A percentile compares a stretch with the other conserved stretches of the same genome.
These are phyloP conservation scores for Pseudomyrmex sp. DNA, from an alignment of 1,140 invertebrate species.

Conservation along the genomic window DNA sequence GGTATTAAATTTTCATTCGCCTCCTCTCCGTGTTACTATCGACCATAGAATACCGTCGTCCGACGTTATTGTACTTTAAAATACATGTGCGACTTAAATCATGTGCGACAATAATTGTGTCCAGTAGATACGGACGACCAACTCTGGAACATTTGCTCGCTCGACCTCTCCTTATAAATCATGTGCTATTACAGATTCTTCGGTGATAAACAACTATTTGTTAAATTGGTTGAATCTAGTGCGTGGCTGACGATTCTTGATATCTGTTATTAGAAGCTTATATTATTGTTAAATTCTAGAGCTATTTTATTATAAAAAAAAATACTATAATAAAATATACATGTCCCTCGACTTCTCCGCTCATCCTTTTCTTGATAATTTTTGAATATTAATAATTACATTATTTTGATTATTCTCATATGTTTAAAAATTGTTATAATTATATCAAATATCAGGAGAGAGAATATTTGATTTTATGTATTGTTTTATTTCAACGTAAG, in stretches of 20 bases:
- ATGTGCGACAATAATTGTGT: conserved; percentile 70
- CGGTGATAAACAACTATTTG: conserved; percentile 8
- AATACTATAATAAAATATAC: too few relatives aligned
- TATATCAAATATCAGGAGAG: too few relatives aligned
- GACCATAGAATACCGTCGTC: conserved; percentile 52
- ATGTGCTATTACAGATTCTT: conserved; percentile 8
- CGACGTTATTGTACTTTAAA: conserved; percentile 72
- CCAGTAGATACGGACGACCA: conserved; percentile 47
- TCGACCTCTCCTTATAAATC: conserved; percentile 21
- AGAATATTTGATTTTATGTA: not conserved
- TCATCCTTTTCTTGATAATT: too few relatives aligned
- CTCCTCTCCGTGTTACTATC: conserved; percentile 73
- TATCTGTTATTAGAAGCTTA: too few relatives aligned
- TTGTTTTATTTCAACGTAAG: not conserved
- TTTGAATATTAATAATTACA: too few relatives aligned
- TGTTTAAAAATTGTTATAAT: too few relatives aligned
- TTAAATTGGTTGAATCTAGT: not conserved
- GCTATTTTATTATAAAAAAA: too few relatives aligned
- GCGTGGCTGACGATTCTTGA: too few relatives aligned
- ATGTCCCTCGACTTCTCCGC: too few relatives aligned
- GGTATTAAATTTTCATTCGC: conserved; percentile 81
- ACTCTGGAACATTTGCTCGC: conserved; percentile 49
- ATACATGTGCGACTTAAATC: conserved; percentile 81
- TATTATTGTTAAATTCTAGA: too few relatives aligned
- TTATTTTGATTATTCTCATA: too few relatives aligned